Evolutionary conservation across 2,888 invertebrate genomes (phyloP).

Genomic region (Ischnus inquisitorius): DNA sequence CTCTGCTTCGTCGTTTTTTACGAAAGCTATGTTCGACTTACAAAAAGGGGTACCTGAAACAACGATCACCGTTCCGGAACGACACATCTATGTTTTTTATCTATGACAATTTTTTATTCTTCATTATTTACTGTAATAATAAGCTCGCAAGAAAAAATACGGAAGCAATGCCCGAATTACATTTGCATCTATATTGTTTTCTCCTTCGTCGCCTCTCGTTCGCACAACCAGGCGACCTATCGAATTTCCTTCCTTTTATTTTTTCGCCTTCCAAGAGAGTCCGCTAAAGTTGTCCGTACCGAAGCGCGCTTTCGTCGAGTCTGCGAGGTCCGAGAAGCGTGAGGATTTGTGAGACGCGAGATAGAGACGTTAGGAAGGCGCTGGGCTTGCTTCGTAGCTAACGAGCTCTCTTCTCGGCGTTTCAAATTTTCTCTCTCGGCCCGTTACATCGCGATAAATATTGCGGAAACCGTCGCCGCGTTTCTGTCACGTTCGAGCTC

Average conservation of each 20-base stretch:
- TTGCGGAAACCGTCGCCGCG: conserved; percentile 63
- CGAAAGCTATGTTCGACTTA: no score
- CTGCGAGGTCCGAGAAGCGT: conserved; percentile 6
- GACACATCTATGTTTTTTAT: no score
- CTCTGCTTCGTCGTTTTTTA: neutral
- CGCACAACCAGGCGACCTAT: no score
- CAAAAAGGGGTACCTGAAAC: no score
- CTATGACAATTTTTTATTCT: no score
- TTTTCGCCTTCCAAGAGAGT: conserved; percentile 26
- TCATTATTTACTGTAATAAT: no score
- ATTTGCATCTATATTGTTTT: no score
- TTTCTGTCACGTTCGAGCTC: conserved; percentile 8
- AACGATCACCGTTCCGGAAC: no score
- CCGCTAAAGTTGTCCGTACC: conserved; percentile 40
- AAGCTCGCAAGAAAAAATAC: no score
- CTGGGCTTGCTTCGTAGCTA: conserved; percentile 37
- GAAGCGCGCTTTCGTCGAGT: neutral
- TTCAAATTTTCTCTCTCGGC: conserved; percentile 14
- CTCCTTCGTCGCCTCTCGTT: no score
- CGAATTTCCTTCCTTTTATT: neutral
- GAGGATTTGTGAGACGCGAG: conserved; percentile 8
- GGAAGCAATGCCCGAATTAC: no score
- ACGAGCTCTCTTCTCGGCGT: conserved; percentile 42
- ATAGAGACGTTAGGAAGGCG: conserved; percentile 1
- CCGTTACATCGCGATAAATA: conserved; percentile 61